phyloP scores from a whole-genome alignment of 2,888 invertebrate genomes.

The Quadroppia sp. region DNA sequence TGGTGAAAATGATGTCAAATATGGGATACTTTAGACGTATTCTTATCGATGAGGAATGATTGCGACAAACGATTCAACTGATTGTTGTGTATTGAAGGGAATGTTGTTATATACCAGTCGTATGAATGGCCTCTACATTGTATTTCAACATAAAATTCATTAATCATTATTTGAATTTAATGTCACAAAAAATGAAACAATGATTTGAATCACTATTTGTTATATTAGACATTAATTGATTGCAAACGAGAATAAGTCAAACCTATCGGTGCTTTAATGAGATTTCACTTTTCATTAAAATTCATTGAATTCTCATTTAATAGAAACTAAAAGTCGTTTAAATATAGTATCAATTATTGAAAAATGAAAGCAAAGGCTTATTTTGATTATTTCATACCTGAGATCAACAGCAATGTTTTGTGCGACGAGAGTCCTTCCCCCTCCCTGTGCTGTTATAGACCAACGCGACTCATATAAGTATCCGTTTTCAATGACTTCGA shows the following conservation, averaged over 20 bases:
- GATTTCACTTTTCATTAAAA: too few relatives aligned
- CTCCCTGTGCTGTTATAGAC: slow-evolving; percentile 32
- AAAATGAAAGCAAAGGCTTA: not conserved
- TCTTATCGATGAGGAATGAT: slow-evolving; percentile 38
- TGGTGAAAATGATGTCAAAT: slow-evolving; percentile 6
- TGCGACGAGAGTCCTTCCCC: slow-evolving; percentile 38
- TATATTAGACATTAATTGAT: too few relatives aligned
- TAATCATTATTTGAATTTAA: not conserved
- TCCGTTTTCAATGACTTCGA: slow-evolving; percentile 41
- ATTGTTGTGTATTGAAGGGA: slow-evolving; percentile 41
- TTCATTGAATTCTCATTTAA: too few relatives aligned
- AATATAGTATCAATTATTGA: too few relatives aligned
- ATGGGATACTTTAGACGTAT: slow-evolving; percentile 23
- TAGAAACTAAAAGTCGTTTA: too few relatives aligned
- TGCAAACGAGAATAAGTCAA: too few relatives aligned
- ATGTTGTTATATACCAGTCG: slow-evolving; percentile 42
- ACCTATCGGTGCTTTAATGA: too few relatives aligned
- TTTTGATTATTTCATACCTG: slow-evolving; percentile 28
- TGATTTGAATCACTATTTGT: too few relatives aligned
- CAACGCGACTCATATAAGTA: slow-evolving; percentile 39
- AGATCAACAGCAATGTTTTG: slow-evolving; percentile 41
- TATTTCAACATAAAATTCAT: not conserved
- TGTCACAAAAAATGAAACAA: too few relatives aligned
- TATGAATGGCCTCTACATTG: slow-evolving; percentile 41
- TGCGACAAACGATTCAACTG: slow-evolving; percentile 39